Conservation (phyloP, 2,888 invertebrate genomes). For the Magallana nippona region DNA sequence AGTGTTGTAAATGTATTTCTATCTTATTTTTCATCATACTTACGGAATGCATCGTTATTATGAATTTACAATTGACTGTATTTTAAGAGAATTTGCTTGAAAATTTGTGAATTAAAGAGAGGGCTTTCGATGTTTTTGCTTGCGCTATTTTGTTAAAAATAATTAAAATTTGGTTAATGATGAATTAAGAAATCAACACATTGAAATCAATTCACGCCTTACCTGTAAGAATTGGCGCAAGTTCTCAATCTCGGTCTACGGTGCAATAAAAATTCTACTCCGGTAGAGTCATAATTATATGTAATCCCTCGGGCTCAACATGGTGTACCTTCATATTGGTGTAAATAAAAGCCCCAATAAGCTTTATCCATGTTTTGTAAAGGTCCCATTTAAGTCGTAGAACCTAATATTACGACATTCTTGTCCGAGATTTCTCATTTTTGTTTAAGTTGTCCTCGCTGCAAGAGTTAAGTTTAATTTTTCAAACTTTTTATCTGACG, state of each 20-base stretch:
- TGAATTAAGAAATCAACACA: no score
- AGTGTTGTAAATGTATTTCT: no score
- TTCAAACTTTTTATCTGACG: constrained; percentile 18
- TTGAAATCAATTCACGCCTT: no score
- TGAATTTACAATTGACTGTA: no score
- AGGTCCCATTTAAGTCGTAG: constrained; percentile 13
- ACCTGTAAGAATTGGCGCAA: neutral
- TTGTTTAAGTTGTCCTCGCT: neutral
- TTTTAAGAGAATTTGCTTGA: no score
- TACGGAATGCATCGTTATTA: no score
- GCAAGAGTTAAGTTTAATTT: constrained; percentile 14
- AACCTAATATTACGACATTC: neutral
- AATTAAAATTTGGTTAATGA: no score
- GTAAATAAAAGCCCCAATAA: constrained; percentile 8
- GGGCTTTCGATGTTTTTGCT: no score
- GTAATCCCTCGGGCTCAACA: neutral
- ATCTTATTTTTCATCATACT: no score
- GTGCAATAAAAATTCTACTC: neutral
- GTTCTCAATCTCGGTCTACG: neutral
- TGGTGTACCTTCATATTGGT: no score
- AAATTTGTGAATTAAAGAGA: no score
- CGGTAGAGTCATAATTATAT: constrained; percentile 1
- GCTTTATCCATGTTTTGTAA: constrained; percentile 15
- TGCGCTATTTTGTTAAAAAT: no score
- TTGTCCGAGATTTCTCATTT: neutral